Conservation (phyloP, 2,797 vertebrate species). For the Salmo trutta region DNA sequence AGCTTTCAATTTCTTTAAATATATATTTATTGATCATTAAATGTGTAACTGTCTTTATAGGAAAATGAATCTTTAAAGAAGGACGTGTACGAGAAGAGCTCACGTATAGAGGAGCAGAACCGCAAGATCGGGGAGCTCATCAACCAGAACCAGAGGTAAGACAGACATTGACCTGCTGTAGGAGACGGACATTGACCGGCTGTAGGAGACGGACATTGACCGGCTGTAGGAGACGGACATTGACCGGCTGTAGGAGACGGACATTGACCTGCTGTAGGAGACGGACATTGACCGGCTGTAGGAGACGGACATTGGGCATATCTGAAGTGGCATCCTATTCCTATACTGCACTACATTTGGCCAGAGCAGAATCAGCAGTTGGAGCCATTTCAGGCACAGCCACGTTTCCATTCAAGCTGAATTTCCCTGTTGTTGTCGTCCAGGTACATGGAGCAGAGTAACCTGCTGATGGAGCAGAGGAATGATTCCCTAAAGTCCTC, state of each 20-base stretch:
- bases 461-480: conserved; percentile 90
- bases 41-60: conserved; percentile 61
- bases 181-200: not conserved
- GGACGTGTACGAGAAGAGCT: conserved; percentile 93
- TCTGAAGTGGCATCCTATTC: not conserved
- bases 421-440: not conserved
- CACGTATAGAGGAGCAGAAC: conserved; percentile 94
- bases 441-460: conserved; percentile 93
- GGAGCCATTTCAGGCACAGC: not conserved
- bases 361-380: too few species aligned
- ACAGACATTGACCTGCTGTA: not conserved
- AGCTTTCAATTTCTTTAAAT: too few species aligned
- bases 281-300: too few species aligned
- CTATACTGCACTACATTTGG: not conserved
- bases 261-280: not conserved
- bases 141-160: conserved; percentile 93
- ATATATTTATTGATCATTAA: too few species aligned
- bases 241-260: conserved; percentile 30
- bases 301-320: conserved; percentile 32
- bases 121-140: conserved; percentile 92
- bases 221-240: too few species aligned
- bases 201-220: conserved; percentile 31
- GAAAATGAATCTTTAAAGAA: conserved; percentile 97
- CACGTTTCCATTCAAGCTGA: not conserved
- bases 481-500: conserved; percentile 87